Base-by-base conservation (phyloP, 2,113 vertebrate genomes). In the Otocyon megalotis region DNA sequence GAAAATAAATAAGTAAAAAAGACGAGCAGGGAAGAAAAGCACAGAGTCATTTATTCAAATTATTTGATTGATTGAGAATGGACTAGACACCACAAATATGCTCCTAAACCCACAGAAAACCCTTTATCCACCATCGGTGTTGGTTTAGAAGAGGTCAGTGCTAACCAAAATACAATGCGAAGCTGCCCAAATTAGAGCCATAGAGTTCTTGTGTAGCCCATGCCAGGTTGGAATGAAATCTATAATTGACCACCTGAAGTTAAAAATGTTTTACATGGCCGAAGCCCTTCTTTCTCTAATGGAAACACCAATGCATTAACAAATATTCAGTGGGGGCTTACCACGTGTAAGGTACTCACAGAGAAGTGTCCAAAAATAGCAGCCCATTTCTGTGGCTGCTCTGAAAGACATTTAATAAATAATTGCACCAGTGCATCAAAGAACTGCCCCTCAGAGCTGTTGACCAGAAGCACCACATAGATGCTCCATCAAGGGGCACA, bases 1-100 rank as follows among this genome's bases (percentile, higher is more conserved):
- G 67, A 88, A 84, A 95, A 95, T 65, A 77, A 93, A 48, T 37
- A 87, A 79, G 30, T 87, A 32, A 94, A 86, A 37, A 88, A 77
- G 20, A 30, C 74, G 89, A 63, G 7, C 35, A 83, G 96, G 37
- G 81, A 88, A 96, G 76, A 60, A 72, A 89, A 91, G 5, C 32
- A 63, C 35, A 28, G 56, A 76, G 53, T 87, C 62, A 81, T 81
- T 88, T 88, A 24, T 87, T 93, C 74, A 54, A 83, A 91, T 77
- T 76, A 65, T 71, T 58, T 72, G 26, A 94, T 53, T 43, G 20
- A 63, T 76, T 93, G 67, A 80, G 43, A 92, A 90, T 19, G 54
- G 26, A 82, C 30, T 53, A 37, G 63, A 83, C 0, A 65, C n/a
- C 50, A 77, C 80, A 84, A 86, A 63, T 72, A 74, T 82, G 63